Evolutionary conservation across 2,888 invertebrate species (phyloP).

Genomic region (Lasioglossum pauxillum): DNA sequence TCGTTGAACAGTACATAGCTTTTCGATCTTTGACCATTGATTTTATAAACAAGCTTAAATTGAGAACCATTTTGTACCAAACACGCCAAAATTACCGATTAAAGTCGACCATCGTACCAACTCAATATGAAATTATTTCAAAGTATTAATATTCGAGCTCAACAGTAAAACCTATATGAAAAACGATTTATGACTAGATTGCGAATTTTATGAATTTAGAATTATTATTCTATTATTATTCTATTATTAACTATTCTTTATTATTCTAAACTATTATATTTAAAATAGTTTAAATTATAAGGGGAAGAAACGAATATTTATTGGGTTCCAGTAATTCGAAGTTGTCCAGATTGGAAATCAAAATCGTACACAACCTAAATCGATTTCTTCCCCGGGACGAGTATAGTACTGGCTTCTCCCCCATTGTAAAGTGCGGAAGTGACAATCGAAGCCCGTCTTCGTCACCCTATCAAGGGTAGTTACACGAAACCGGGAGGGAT

Average conservation of each 20-base stretch:
- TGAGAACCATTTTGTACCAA: background rate
- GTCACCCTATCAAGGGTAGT: slow-evolving; percentile 31
- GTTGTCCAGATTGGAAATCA: background rate
- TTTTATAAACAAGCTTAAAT: background rate
- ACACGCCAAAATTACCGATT: background rate
- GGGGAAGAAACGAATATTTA: no score
- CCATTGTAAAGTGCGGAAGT: slow-evolving; percentile 46
- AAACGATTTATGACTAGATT: background rate
- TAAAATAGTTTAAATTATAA: no score
- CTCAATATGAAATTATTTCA: background rate
- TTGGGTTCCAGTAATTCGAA: background rate
- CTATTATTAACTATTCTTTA: no score
- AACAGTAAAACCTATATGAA: background rate
- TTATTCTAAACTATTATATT: no score
- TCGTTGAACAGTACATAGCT: background rate
- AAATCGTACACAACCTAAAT: slow-evolving; percentile 14
- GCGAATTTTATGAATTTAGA: background rate
- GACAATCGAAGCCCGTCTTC: slow-evolving; percentile 57
- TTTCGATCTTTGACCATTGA: background rate
- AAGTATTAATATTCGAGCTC: background rate
- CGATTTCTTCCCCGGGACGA: slow-evolving; percentile 12
- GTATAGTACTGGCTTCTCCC: slow-evolving; percentile 26
- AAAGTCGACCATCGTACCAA: background rate
- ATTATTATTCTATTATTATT: no score
- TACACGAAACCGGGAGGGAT: slow-evolving; percentile 51